Percentiles rank a stretch among this genome's conserved stretches.
Conservation (phyloP, 2,113 vertebrate genomes). For the Elaphurus davidianus region DNA sequence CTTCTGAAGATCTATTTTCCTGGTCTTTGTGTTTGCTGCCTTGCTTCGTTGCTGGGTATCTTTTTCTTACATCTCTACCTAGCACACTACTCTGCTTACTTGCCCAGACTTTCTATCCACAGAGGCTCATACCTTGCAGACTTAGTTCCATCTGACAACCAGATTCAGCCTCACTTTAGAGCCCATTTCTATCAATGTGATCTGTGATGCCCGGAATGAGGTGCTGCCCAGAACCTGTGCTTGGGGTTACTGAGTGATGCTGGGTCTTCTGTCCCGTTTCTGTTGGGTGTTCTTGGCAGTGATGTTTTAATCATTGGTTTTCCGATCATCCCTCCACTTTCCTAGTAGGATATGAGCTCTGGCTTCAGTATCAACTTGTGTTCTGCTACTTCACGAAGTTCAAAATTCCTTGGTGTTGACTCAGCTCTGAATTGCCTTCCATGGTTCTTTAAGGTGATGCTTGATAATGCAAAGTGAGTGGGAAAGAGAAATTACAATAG, state of each 20-base stretch:
- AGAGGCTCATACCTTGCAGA: background rate
- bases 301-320: background rate
- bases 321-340: background rate
- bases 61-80: background rate
- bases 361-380: background rate
- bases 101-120: background rate
- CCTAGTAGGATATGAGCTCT: background rate
- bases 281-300: background rate
- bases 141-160: background rate
- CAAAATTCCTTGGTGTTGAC: background rate
- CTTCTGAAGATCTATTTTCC: background rate
- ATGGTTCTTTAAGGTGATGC: background rate
- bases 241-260: background rate
- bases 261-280: background rate
- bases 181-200: background rate
- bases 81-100: background rate
- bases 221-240: background rate
- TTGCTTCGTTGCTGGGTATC: background rate
- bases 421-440: background rate
- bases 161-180: background rate
- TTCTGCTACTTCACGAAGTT: background rate
- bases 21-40: background rate
- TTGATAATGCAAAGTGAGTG: conserved; percentile 37
- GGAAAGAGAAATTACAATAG: conserved; percentile 35
- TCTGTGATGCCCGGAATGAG: too few relatives aligned